Percentiles rank a stretch among this genome's conserved stretches.
These are phyloP conservation scores for Neolamprologus hecqui DNA, from an alignment of 2,113 vertebrate genomes.

Conservation along the genomic window DNA sequence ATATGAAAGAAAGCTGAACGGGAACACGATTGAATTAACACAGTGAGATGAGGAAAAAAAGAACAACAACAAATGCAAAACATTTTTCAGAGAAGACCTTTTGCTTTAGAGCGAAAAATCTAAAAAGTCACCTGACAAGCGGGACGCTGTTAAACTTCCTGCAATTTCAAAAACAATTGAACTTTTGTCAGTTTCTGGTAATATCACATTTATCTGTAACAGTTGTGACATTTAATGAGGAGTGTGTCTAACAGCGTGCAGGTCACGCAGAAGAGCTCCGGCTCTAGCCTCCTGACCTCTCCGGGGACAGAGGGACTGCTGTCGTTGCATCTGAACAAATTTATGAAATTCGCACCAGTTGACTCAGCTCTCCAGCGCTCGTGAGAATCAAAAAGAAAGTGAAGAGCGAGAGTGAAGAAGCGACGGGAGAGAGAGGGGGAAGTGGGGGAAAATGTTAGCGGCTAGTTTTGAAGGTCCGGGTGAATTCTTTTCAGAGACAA, in stretches of 20 bases:
- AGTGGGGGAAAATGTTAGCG: conserved; percentile 29
- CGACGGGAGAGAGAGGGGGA: background rate
- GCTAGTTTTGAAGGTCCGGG: background rate
- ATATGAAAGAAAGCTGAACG: background rate
- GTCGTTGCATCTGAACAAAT: conserved; percentile 2
- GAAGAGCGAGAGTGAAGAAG: background rate
- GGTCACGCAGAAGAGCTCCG: background rate
- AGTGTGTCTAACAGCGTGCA: background rate
- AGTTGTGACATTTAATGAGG: conserved; percentile 18
- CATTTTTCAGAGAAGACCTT: background rate
- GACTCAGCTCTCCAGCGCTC: background rate
- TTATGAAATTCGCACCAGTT: background rate
- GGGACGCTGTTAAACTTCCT: background rate
- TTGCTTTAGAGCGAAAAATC: background rate
- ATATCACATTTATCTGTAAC: background rate
- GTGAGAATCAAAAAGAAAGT: background rate
- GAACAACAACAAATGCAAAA: background rate
- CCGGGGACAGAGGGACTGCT: conserved; percentile 7
- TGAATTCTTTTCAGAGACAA: conserved; percentile 31
- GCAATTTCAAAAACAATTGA: background rate
- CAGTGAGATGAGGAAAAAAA: background rate
- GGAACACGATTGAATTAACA: background rate
- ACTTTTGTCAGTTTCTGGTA: background rate
- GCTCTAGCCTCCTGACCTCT: background rate
- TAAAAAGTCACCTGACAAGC: background rate